Percentiles rank a stretch among this genome's conserved stretches.
Conservation (phyloP, 2,888 invertebrate genomes). For the Limenitis arthemis region DNA sequence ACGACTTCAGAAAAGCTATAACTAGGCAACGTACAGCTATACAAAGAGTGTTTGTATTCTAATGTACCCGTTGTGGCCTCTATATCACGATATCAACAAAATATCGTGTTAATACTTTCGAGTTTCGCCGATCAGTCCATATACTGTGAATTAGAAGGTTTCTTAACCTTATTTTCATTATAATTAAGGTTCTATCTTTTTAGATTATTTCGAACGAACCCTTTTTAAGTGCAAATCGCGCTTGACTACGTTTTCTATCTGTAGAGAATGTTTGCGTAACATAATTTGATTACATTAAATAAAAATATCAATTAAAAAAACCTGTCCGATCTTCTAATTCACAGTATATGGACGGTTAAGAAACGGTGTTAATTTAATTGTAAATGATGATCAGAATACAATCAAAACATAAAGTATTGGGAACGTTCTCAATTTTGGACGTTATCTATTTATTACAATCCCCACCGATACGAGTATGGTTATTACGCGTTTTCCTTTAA, state of each 20-base stretch:
- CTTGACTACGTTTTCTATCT: no score
- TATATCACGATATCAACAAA: slow-evolving; percentile 2
- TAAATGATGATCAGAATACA: neutral
- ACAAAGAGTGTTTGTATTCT: slow-evolving; percentile 1
- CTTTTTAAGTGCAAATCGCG: no score
- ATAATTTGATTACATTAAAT: no score
- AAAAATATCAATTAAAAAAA: no score
- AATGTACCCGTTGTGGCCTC: neutral
- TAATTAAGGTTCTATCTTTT: no score
- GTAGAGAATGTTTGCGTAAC: no score
- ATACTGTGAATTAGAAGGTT: neutral
- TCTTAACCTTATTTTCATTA: no score
- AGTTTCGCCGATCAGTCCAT: neutral
- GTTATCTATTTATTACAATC: neutral
- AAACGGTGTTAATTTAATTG: no score
- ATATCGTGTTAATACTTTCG: slow-evolving; percentile 3
- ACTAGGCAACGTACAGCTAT: neutral
- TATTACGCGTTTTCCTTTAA: neutral
- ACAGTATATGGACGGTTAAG: no score
- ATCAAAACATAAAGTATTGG: neutral
- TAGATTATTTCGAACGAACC: no score
- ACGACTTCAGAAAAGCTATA: slow-evolving; percentile 8
- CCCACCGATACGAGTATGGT: neutral
- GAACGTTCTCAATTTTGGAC: neutral
- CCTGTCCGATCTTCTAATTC: no score